phyloP scores from a whole-genome alignment of 2,797 vertebrate species.

The Cyprinella venusta region DNA sequence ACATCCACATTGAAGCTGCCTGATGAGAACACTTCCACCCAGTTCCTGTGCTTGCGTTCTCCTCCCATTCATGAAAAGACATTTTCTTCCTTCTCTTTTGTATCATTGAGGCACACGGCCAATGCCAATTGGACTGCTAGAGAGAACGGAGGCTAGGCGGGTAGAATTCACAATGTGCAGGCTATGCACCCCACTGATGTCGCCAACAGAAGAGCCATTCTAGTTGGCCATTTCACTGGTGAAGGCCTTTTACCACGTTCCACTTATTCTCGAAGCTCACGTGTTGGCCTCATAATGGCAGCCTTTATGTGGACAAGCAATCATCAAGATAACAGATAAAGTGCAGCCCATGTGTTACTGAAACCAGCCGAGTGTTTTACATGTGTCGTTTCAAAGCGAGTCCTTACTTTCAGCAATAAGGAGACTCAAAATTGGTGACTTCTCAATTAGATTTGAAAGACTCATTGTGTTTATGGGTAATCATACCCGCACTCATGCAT shows the following conservation, averaged over 20 bases:
- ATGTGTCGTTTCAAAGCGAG: neutral
- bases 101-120: constrained; percentile 64
- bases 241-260: constrained; percentile 71
- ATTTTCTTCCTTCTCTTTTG: constrained; percentile 75
- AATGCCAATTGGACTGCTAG: constrained; percentile 43
- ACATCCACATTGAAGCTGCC: constrained; percentile 58
- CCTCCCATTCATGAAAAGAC: constrained; percentile 75
- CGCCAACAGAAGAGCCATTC: constrained; percentile 79
- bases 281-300: constrained; percentile 62
- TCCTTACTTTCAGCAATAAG: neutral
- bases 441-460: neutral
- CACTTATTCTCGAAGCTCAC: constrained; percentile 68
- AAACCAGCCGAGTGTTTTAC: neutral
- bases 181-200: constrained; percentile 69
- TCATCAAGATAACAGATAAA: constrained; percentile 57
- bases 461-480: neutral
- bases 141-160: constrained; percentile 71
- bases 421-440: neutral
- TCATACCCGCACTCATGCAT: neutral
- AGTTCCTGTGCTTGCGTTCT: constrained; percentile 70
- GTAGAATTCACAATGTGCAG: constrained; percentile 74
- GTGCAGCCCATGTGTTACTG: neutral
- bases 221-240: constrained; percentile 66
- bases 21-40: constrained; percentile 65
- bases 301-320: constrained; percentile 53